Conservation (phyloP, 2,888 invertebrate genomes). For the Papilio elwesi region DNA sequence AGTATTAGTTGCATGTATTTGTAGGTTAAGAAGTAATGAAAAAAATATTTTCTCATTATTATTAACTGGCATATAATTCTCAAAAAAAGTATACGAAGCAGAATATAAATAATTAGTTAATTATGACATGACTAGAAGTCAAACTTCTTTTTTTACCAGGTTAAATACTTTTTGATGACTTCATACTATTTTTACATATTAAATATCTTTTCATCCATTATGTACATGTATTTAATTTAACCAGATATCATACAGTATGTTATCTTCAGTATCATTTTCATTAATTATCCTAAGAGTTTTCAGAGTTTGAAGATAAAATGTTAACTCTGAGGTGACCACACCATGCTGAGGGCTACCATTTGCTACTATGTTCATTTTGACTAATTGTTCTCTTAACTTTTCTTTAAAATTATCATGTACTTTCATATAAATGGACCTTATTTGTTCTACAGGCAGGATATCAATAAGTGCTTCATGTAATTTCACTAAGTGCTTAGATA, state of each 20-base stretch:
- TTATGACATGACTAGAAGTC: slow-evolving; percentile 37
- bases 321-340: slow-evolving; percentile 95
- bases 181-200: slow-evolving; percentile 22
- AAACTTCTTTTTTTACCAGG: slow-evolving; percentile 28
- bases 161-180: slow-evolving; percentile 34
- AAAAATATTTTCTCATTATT: neutral
- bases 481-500: slow-evolving; percentile 94
- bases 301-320: slow-evolving; percentile 95
- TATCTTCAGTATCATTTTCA: slow-evolving; percentile 88
- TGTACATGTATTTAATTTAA: slow-evolving; percentile 74
- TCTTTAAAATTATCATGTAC: slow-evolving; percentile 94
- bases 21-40: neutral
- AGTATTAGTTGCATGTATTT: neutral
- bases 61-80: slow-evolving; percentile 3
- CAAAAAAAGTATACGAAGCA: neutral
- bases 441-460: slow-evolving; percentile 91
- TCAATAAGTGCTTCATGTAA: slow-evolving; percentile 95
- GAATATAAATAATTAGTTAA: neutral
- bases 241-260: slow-evolving; percentile 94
- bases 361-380: slow-evolving; percentile 94
- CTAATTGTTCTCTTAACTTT: slow-evolving; percentile 92
- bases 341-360: slow-evolving; percentile 99
- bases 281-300: slow-evolving; percentile 91
- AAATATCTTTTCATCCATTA: slow-evolving; percentile 8
- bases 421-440: slow-evolving; percentile 89